Evolutionary conservation across 2,888 invertebrate species (phyloP), one percentile per base, ranked within the genome.

Genomic region (Drosophila mercatorum): DNA sequence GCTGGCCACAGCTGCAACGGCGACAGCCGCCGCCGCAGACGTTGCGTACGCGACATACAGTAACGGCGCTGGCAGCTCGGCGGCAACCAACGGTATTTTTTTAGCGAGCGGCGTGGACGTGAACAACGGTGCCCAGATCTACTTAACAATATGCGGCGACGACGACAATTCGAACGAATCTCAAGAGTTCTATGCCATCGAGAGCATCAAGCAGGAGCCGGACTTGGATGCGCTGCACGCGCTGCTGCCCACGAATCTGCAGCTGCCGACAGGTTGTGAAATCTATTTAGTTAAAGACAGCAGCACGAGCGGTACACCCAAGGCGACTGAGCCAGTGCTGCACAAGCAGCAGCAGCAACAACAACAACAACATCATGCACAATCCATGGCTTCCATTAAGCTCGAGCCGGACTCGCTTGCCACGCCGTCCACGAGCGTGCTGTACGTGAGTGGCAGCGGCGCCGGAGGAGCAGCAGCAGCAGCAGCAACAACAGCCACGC

Each of bases 191-290:
- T 76, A 91, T 67, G 80, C 90, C 44, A 76, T 90, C 53, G 88
- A 90, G 58, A 77, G 83, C 68, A 87, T 90, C 22, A 91, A 91
- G 34, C 89, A 90, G 72, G 92, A 91, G 58, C 88, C 90, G 26
- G 87, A 89, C 26, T 28, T 88, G 67, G 88, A 89, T 69, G 81
- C 80, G 31, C 58, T 89, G 43, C 81, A 88, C 31, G 70, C 82
- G 0, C 59, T 85, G 43, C 63, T 91, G 75, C 84, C 92, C n/a
- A 81, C 81, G 53, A 85, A 76, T 53, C 73, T 90, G 64, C 89
- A 91, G 78, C 73, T 92, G 66, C 87, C 91, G 56, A 90, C 82
- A 7, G 91, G 91, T 78, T 91, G 92, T 89, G 92, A 91, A 78
- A 88, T 92, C 26, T 92, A 91, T 78, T 74, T 92, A 73, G 85